Evolutionary conservation across 2,797 vertebrate species (phyloP), one percentile per base, ranked within the genome.

Genomic region (Apodemus agrarius): DNA sequence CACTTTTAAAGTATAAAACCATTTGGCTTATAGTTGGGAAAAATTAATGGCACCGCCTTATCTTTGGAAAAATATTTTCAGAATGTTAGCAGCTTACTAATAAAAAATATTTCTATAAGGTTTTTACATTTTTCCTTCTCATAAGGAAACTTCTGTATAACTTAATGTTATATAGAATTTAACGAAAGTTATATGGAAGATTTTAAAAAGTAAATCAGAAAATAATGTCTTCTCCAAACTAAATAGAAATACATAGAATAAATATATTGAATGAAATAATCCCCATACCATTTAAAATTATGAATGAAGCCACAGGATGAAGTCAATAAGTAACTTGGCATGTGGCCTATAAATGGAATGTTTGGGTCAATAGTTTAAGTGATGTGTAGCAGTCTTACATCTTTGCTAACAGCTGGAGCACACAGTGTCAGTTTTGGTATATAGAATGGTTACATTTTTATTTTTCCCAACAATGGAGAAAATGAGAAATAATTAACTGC

Each of bases 1-100:
- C n/a, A 76, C 7, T 19, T 83, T 97, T 88, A 94, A 88, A 93
- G 92, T 94, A 90, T 91, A 85, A 97, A 97, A 93, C 29, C 37
- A 43, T 89, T 31, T 21, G 83, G 1, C 6, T 12, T 95, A 0
- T 95, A 90, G 94, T 0, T 80, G 74, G 93, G 90, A 91, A 96
- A 22, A 91, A 96, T 34, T 52, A 82, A 59, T 76, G 12, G 57
- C 93, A 95, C 96, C 97, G 85, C 43, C 26, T 92, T 43, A 2
- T 1, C 22, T 97, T 97, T 93, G 52, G 91, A 59, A 52, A 94
- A 90, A 67, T 95, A 13, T 14, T 96, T 96, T 29, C 0, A 90
- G 52, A 93, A 69, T 97, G 93, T 79, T 96, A 83, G 79, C 12
- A 87, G 4, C 80, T 85, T 10, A 0, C 67, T 95, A 78, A 61